Evolutionary conservation across 2,113 vertebrate genomes (phyloP).

Genomic region (Reinhardtius hippoglossoides): DNA sequence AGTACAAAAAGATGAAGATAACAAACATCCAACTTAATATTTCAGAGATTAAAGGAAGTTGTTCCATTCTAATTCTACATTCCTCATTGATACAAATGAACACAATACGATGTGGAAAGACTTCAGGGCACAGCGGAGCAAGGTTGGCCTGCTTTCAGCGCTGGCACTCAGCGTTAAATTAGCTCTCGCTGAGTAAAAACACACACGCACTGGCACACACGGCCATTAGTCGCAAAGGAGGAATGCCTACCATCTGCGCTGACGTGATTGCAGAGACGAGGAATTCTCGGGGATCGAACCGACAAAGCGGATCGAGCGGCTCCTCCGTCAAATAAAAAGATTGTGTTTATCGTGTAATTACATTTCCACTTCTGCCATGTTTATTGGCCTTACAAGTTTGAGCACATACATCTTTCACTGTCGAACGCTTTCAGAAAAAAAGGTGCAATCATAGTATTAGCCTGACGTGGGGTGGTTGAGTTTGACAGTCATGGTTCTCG

Average conservation of each 20-base stretch:
- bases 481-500: not conserved
- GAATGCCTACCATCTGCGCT: conserved; percentile 71
- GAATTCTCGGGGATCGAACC: conserved; percentile 57
- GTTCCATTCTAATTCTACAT: conserved; percentile 4
- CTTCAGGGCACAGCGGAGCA: conserved; percentile 30
- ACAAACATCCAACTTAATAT: not conserved
- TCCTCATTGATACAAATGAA: conserved; percentile 30
- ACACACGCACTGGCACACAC: conserved; percentile 40
- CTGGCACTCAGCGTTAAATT: conserved; percentile 53
- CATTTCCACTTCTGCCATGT: conserved; percentile 65
- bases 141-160: conserved; percentile 32
- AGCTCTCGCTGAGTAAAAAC: conserved; percentile 50
- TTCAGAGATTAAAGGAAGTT: not conserved
- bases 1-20: too few species aligned
- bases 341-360: conserved; percentile 73
- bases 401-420: conserved; percentile 53
- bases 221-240: conserved; percentile 57
- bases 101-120: conserved; percentile 22
- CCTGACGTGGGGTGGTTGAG: conserved; percentile 2
- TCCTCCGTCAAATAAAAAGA: conserved; percentile 58
- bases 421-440: conserved; percentile 39
- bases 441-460: conserved; percentile 44
- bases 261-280: conserved; percentile 64
- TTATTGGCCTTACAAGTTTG: conserved; percentile 59
- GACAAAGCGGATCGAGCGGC: conserved; percentile 50